These are phyloP conservation scores for Bettongia penicillata DNA, from an alignment of 2,113 vertebrate species.

Conservation along the genomic window DNA sequence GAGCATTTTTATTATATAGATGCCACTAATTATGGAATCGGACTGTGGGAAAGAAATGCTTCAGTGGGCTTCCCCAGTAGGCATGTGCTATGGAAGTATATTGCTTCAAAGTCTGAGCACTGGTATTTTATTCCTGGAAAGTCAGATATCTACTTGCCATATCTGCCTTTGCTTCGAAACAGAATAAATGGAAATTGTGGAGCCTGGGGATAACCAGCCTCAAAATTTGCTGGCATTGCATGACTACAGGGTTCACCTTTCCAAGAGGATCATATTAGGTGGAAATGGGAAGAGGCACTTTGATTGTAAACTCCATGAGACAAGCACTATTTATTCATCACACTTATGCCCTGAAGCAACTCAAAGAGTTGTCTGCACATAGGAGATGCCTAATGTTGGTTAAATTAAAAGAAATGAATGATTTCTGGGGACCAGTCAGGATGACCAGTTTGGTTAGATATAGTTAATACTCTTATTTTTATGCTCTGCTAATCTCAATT, in stretches of 20 bases:
- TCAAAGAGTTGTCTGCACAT: not conserved
- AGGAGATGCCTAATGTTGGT: not conserved
- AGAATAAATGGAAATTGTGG: not conserved
- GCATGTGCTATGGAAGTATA: not conserved
- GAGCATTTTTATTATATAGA: not conserved
- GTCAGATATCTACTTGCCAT: not conserved
- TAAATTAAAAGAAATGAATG: not conserved
- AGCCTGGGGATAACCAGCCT: not conserved
- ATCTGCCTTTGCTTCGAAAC: too few relatives aligned
- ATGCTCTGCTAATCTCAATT: not conserved
- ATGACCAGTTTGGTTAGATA: not conserved
- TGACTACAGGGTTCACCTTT: not conserved
- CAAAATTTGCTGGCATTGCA: not conserved
- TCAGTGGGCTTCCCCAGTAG: not conserved
- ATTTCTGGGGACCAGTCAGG: not conserved
- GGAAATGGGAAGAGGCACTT: not conserved
- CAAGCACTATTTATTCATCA: not conserved
- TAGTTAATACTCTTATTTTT: too few relatives aligned
- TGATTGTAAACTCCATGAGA: not conserved
- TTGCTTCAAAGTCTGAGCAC: not conserved
- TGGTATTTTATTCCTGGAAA: not conserved
- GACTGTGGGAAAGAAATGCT: not conserved
- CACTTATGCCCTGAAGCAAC: not conserved
- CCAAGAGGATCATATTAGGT: not conserved
- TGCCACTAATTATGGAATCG: not conserved